Evolutionary conservation across 2,113 vertebrate genomes (phyloP), one percentile per base, ranked within the genome.

Genomic region (Pyxicephalus adspersus): DNA sequence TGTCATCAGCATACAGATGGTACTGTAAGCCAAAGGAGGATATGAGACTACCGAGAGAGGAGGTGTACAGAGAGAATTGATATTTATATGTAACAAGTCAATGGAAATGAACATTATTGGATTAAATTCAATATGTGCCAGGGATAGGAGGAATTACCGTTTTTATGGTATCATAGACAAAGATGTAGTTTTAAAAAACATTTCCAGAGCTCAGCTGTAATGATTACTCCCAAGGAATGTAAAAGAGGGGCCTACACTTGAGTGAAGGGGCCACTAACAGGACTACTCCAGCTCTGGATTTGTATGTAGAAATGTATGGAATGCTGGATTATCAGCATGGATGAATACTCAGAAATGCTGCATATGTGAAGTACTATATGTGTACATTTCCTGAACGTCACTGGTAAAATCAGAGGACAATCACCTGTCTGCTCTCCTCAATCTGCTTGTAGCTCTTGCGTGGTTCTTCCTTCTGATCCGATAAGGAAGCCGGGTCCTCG

Each of bases 361-460:
- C 11, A 0, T 5, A 29, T 18, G 25, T 23, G 2, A 26, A 64
- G 9, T 9, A 63, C 25, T 2, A 2, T 13, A 17, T 22, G 23
- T 63, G 2, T 19, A 3, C 22, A n/a, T 4, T 15, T 1, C 29
- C 15, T 38, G 29, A 13, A 38, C 4, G 9, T 5, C 64, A 38
- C 13, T 67, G n/a, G 4, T 11, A 1, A 2, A 0, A 19, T 5
- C 2, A 19, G 26, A 18, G 22, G 3, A 23, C 25, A 0, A 88
- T 18, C 63, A 96, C 96, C 93, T 89, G 85, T 74, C 91, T 83
- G 83, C 89, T 92, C 26, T 91, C 87, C 77, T 94, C 91, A 19
- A 87, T 84, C 86, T 92, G 87, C 60, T 83, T 87, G 64, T 88
- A 87, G 75, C 88, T 93, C 84, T 60, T 88, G 20, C 88, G 87